Percentiles rank a stretch among this genome's conserved stretches.
phyloP scores from a whole-genome alignment of 2,113 vertebrate species.

The Centropus unirufus region DNA sequence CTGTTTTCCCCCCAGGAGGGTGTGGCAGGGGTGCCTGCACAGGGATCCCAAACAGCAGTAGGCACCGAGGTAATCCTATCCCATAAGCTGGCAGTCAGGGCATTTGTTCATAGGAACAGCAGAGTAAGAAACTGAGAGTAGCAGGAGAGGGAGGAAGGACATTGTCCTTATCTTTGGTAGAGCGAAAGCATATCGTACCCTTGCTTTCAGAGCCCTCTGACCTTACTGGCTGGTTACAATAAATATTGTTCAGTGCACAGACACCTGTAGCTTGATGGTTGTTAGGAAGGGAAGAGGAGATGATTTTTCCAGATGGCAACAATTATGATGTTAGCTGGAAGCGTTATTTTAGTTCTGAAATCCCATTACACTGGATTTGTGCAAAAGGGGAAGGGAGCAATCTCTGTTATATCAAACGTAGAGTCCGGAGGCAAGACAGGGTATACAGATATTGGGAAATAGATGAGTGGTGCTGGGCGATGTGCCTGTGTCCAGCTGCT shows the following conservation, averaged over 20 bases:
- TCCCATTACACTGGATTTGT: neutral
- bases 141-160: neutral
- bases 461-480: neutral
- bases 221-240: neutral
- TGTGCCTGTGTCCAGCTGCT: conserved; percentile 11
- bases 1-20: neutral
- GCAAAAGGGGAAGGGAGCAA: neutral
- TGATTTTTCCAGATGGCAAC: conserved; percentile 39
- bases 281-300: neutral
- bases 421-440: neutral
- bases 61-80: neutral
- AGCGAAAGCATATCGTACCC: neutral
- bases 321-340: neutral
- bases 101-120: neutral
- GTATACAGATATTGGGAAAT: conserved; percentile 29
- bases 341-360: neutral
- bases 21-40: neutral
- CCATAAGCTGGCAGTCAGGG: neutral
- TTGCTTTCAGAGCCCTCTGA: neutral
- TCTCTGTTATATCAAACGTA: conserved; percentile 14
- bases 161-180: neutral
- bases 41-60: neutral
- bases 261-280: neutral
- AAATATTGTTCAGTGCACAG: neutral
- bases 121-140: neutral